Conservation (phyloP, 2,113 vertebrate species). For the Leptodactylus fuscus region DNA sequence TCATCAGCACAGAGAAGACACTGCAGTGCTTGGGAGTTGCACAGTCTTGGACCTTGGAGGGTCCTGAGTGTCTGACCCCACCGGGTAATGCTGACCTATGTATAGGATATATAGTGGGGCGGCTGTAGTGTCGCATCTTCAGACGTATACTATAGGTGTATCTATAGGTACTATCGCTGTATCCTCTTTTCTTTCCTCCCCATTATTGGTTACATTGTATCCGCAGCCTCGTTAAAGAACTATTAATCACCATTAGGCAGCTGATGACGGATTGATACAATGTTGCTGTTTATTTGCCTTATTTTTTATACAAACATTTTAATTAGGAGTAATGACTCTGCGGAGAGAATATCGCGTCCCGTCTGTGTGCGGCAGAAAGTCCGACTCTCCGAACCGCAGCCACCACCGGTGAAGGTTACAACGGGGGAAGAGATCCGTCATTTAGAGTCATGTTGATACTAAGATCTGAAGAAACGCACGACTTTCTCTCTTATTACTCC, state of each 20-base stretch:
- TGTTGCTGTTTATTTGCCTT: neutral
- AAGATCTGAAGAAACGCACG: constrained; percentile 66
- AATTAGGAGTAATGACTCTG: constrained; percentile 46
- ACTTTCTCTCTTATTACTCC: constrained; percentile 68
- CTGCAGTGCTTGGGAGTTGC: too few relatives aligned
- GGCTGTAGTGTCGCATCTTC: too few relatives aligned
- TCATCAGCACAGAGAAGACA: too few relatives aligned
- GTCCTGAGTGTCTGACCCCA: too few relatives aligned
- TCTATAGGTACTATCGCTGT: too few relatives aligned
- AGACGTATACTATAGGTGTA: too few relatives aligned
- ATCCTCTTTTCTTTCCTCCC: too few relatives aligned
- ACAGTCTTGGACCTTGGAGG: too few relatives aligned
- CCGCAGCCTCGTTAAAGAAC: neutral
- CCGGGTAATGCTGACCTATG: too few relatives aligned
- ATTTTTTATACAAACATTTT: constrained; percentile 42
- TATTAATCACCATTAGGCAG: constrained; percentile 16
- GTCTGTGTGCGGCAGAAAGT: neutral
- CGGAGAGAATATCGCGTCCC: constrained; percentile 33
- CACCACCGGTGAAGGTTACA: constrained; percentile 64
- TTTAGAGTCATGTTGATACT: constrained; percentile 59
- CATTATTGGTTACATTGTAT: too few relatives aligned
- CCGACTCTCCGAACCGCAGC: constrained; percentile 48
- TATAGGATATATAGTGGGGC: too few relatives aligned
- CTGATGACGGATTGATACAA: constrained; percentile 9
- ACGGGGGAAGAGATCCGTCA: constrained; percentile 68